Evolutionary conservation across 2,113 vertebrate genomes (phyloP).

Genomic region (Rhegmatorhina hoffmannsi): DNA sequence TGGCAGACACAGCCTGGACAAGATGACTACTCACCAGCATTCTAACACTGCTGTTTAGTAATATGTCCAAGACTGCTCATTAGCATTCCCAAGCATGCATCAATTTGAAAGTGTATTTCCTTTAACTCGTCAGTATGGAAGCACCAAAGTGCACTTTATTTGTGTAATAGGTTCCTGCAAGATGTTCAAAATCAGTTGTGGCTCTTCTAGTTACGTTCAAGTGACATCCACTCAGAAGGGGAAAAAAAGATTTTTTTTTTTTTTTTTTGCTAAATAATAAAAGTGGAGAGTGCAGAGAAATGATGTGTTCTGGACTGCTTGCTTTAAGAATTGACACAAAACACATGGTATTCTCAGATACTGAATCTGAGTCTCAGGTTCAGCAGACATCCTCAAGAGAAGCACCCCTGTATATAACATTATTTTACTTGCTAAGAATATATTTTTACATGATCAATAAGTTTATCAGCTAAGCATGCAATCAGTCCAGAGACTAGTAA

Average conservation of each 20-base stretch:
- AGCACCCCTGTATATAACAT: not conserved
- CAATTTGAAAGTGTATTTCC: conserved; percentile 38
- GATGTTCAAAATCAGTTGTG: conserved; percentile 33
- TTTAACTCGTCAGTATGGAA: not conserved
- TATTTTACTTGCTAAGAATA: not conserved
- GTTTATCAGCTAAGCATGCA: not conserved
- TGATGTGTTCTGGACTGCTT: not conserved
- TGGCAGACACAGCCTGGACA: not conserved
- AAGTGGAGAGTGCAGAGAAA: not conserved
- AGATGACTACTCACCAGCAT: not conserved
- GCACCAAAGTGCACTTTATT: conserved; percentile 43
- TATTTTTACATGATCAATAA: not conserved
- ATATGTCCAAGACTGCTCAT: conserved; percentile 14
- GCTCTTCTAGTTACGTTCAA: conserved; percentile 7
- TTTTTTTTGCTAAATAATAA: not conserved
- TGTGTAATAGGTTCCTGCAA: conserved; percentile 18
- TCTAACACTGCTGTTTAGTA: not conserved
- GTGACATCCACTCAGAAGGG: not conserved
- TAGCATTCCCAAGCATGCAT: conserved; percentile 49
- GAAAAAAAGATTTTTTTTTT: not conserved
- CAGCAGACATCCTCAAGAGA: not conserved
- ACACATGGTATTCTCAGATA: not conserved
- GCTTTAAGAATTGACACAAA: not conserved
- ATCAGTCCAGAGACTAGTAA: not conserved
- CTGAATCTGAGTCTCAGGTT: not conserved